Evolutionary conservation across 2,113 vertebrate species (phyloP), one percentile per base, ranked within the genome.

Genomic region (Tretioscincus oriximinensis): DNA sequence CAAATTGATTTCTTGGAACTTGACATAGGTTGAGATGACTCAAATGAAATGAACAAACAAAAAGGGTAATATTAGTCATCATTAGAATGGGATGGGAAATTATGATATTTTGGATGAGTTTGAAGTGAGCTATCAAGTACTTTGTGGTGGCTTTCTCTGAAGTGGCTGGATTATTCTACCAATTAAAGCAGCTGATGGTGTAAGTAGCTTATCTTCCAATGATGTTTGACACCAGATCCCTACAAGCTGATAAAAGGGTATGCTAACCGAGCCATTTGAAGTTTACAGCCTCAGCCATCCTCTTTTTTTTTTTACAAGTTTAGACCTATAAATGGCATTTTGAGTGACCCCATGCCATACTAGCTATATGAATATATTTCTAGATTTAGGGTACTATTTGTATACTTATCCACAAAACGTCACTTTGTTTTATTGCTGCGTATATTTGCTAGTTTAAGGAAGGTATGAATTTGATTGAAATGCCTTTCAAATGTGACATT

Each of bases 351-450:
- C 86, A 66, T 88, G 90, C 85, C 90, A 86, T 84, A 86, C 71
- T 85, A 88, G 89, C 91, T 91, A 90, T 90, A 94, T 92, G 87
- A 92, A 87, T 90, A 90, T 88, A 94, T 92, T 90, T 90, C 86
- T 92, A 87, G 90, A 72, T 84, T 63, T 65, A 86, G 79, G 83
- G 64, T 80, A 54, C 91, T 85, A 84, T 89, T 92, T 93, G 82
- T 81, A 58, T 85, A 85, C 85, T 84, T 85, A 45, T 86, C 71
- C 90, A 87, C 88, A 82, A 83, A 89, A 73, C 89, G 69, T 63
- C 41, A 84, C 94, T 92, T 90, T 91, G 88, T 86, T 90, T 71
- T 81, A 85, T 47, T 70, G 84, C 80, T 91, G 82, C 90, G 86
- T 90, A 70, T 93, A 86, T 91, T 87, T 90, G 87, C 87, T 86